Base-by-base conservation (phyloP, 92 coral and sea anemone genomes). In the Virgularia gustaviana region DNA sequence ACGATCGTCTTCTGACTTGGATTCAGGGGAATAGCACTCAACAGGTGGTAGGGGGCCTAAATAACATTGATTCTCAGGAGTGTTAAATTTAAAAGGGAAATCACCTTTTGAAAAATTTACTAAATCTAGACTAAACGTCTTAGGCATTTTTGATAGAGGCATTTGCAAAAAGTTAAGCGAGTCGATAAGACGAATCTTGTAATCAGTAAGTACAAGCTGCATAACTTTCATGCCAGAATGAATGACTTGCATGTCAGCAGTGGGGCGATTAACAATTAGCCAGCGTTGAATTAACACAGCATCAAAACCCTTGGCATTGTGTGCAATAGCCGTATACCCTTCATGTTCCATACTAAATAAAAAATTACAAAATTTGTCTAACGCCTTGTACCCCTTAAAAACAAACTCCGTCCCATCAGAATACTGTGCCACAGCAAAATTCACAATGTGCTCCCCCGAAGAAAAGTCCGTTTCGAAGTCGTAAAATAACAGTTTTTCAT, bases 321-420 rank as follows among this genome's bases (percentile, higher is more conserved):
- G 77, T 23, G 80, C 77, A 22, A 71, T 71, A 16, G 68, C 77
- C 37, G 77, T 71, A 51, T 20, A 71, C 2, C 61, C 77, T 63
- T 29, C 15, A 27, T 63, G 71, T 28, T 63, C 44, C 9, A 49
- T 28, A 44, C 35, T 25, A 54, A 72, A 72, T 20, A 72, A 25
- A 72, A 72, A 72, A 9, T n/a, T 29, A 42, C 71, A 63, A 63
- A 63, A 63, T 24, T 37, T 18, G 52, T 63, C 23, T n/a, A 63
- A 9, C 33, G 51, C 53, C 37, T 63, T 34, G 28, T 63, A 37
- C 53, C 52, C 71, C 71, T 63, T 39, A 39, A 63, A 63, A 32
- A 39, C 71, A 63, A 63, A 63, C 37, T 63, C 68, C 1, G 68
- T 35, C 2, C 68, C 68, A 30, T 61, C 47, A 34, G 39, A 36